Conservation (phyloP, 2,888 invertebrate genomes). For the Epinotia brunnichana region DNA sequence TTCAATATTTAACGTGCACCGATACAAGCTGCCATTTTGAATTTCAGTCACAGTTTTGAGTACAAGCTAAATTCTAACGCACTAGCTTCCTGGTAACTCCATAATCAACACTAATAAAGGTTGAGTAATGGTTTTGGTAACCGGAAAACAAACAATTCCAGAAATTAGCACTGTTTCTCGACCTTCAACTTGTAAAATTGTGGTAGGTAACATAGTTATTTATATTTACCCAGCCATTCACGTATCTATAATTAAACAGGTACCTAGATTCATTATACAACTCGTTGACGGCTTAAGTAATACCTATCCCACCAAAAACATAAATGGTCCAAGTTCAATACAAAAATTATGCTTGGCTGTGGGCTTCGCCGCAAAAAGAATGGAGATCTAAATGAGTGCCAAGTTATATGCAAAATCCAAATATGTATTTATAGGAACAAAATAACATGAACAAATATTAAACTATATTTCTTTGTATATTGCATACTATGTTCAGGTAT, state of each 20-base stretch:
- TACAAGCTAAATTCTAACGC: slow-evolving; percentile 9
- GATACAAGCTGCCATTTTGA: background rate
- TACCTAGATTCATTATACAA: slow-evolving; percentile 1
- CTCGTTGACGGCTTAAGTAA: background rate
- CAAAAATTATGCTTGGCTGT: too few relatives aligned
- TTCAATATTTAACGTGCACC: too few relatives aligned
- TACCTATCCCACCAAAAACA: too few relatives aligned
- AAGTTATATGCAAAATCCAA: too few relatives aligned
- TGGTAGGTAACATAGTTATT: background rate
- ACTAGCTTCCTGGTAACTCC: slow-evolving; percentile 13
- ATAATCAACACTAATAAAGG: slow-evolving; percentile 25
- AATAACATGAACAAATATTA: too few relatives aligned
- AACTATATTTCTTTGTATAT: too few relatives aligned
- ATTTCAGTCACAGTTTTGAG: background rate
- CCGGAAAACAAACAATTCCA: slow-evolving; percentile 20
- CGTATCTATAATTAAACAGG: background rate
- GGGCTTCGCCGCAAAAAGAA: too few relatives aligned
- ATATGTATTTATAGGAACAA: too few relatives aligned
- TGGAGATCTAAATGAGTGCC: too few relatives aligned
- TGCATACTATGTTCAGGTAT: too few relatives aligned
- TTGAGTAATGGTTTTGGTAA: slow-evolving; percentile 22
- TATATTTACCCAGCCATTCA: background rate
- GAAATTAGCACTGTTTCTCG: slow-evolving; percentile 13
- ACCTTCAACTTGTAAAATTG: slow-evolving; percentile 21
- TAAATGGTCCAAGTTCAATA: too few relatives aligned